Percentiles rank a stretch among this genome's conserved stretches.
These are phyloP conservation scores for Myathropa florea DNA, from an alignment of 2,888 invertebrate species.

Conservation along the genomic window DNA sequence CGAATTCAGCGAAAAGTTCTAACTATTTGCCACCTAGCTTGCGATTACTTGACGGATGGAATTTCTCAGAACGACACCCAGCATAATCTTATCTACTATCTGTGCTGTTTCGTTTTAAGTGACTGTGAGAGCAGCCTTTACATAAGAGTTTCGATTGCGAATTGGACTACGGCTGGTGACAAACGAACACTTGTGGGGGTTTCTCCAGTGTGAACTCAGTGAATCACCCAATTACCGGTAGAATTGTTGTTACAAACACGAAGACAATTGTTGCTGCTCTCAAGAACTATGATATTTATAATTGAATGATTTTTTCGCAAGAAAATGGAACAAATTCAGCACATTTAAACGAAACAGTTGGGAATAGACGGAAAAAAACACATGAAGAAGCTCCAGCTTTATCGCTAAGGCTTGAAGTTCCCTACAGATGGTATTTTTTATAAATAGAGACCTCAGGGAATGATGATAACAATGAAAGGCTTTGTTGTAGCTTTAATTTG, in stretches of 20 bases:
- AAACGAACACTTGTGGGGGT: neutral
- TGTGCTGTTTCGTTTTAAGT: neutral
- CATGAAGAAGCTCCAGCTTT: neutral
- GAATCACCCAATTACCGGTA: slow-evolving; percentile 19
- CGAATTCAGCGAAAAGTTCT: neutral
- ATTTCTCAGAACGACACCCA: neutral
- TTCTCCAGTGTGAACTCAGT: neutral
- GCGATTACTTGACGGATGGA: neutral
- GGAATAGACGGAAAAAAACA: neutral
- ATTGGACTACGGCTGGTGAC: neutral
- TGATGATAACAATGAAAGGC: neutral
- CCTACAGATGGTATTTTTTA: neutral
- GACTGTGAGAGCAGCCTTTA: neutral
- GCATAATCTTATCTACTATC: slow-evolving; percentile 33
- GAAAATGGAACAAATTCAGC: neutral
- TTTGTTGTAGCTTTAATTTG: neutral
- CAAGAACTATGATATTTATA: neutral
- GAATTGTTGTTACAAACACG: neutral
- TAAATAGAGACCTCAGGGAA: neutral
- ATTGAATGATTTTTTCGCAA: neutral
- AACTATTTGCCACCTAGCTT: slow-evolving; percentile 23
- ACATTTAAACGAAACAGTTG: slow-evolving; percentile 74
- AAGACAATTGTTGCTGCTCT: neutral
- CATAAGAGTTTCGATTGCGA: neutral
- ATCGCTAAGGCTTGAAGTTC: neutral